phyloP scores from a whole-genome alignment of 2,113 vertebrate genomes.

The Brachyhypopomus gauderio region DNA sequence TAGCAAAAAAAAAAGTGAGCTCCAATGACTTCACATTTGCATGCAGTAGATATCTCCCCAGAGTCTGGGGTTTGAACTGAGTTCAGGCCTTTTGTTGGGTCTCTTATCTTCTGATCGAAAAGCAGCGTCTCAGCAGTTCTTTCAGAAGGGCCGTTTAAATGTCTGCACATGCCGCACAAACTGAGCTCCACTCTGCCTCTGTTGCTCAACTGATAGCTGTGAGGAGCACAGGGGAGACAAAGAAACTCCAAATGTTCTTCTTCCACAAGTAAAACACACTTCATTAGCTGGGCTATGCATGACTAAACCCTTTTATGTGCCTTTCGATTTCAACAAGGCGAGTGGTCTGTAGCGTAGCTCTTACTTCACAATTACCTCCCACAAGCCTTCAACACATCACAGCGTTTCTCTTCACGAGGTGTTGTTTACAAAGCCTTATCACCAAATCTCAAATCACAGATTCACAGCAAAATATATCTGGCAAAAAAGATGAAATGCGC shows the following conservation, averaged over 20 bases:
- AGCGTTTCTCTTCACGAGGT: slow-evolving; percentile 1
- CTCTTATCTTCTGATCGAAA: background rate
- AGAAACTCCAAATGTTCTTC: slow-evolving; percentile 38
- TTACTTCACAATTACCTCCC: slow-evolving; percentile 49
- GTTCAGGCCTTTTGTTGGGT: background rate
- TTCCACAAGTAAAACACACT: slow-evolving; percentile 51
- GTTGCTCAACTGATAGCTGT: background rate
- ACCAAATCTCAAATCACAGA: background rate
- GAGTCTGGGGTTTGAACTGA: slow-evolving; percentile 2
- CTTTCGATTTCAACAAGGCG: slow-evolving; percentile 30
- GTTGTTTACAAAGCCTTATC: slow-evolving; percentile 6
- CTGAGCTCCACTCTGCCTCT: slow-evolving; percentile 2
- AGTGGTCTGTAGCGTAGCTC: slow-evolving; percentile 34
- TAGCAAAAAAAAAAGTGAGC: background rate
- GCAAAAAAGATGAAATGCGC: background rate
- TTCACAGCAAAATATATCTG: background rate
- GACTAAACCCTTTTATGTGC: slow-evolving; percentile 49
- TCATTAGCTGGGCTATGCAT: slow-evolving; percentile 63
- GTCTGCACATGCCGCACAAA: slow-evolving; percentile 26
- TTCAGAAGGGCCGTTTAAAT: slow-evolving; percentile 24
- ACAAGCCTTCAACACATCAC: slow-evolving; percentile 14
- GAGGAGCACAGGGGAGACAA: slow-evolving; percentile 43
- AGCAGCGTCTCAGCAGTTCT: slow-evolving; percentile 14
- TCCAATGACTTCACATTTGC: background rate
- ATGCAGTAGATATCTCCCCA: background rate